Percentiles rank a stretch among this genome's conserved stretches.
Evolutionary conservation across 2,888 invertebrate genomes (phyloP).

Genomic region (Drosophila nigritarsus): DNA sequence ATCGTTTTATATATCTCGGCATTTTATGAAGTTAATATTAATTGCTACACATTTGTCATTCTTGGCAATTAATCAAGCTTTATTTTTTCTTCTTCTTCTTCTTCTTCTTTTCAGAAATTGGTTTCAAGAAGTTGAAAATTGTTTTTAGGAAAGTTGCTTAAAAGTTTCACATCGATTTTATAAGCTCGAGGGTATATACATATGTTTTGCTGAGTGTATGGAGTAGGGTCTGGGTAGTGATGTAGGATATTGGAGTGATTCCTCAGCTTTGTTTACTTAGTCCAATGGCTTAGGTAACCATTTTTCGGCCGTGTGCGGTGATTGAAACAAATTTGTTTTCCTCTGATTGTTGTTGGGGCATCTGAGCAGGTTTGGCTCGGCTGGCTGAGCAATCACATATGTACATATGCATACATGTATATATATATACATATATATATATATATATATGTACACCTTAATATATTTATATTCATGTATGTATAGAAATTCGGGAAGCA

Average conservation of each 20-base stretch:
- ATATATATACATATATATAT: not conserved
- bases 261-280: constrained; percentile 46
- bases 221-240: not conserved
- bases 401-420: too few species aligned
- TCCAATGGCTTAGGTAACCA: constrained; percentile 47
- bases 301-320: constrained; percentile 61
- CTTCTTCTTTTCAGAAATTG: not conserved
- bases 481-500: constrained; percentile 11
- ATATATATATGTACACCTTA: not conserved
- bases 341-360: constrained; percentile 38
- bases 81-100: not conserved
- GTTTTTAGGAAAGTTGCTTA: not conserved
- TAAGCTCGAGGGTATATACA: not conserved
- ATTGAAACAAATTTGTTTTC: constrained; percentile 68
- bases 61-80: not conserved
- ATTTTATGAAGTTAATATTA: not conserved
- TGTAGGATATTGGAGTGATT: constrained; percentile 8
- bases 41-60: not conserved
- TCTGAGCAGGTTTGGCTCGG: constrained; percentile 9
- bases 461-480: not conserved
- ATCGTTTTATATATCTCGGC: not conserved
- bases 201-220: not conserved
- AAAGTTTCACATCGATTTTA: not conserved
- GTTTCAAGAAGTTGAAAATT: not conserved
- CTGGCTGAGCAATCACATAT: constrained; percentile 17